Evolutionary conservation across 2,113 vertebrate species (phyloP).

Genomic region (Psilopogon haemacephalus): DNA sequence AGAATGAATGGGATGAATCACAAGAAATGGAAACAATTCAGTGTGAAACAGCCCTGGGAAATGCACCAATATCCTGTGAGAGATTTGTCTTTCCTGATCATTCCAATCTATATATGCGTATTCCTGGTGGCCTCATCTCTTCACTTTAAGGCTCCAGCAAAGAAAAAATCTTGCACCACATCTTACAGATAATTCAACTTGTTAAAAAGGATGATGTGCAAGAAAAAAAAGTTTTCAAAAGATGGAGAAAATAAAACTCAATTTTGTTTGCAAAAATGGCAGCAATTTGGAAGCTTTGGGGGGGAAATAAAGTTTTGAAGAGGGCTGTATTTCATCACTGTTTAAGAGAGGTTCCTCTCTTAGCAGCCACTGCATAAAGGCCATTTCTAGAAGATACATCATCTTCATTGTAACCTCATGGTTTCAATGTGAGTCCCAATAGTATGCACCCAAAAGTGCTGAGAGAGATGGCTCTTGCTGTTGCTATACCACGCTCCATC

Average conservation of each 20-base stretch:
- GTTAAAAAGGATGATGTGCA: neutral
- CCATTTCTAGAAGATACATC: neutral
- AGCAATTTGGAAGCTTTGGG: neutral
- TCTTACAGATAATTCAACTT: neutral
- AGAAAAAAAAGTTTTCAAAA: neutral
- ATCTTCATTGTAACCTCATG: neutral
- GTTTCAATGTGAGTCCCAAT: too few species aligned
- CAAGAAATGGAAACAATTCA: neutral
- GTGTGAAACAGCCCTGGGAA: neutral
- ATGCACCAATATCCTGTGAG: neutral
- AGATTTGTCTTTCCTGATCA: neutral
- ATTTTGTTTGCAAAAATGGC: neutral
- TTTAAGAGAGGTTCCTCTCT: neutral
- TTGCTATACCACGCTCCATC: too few species aligned
- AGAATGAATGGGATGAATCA: neutral
- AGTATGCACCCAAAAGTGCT: too few species aligned
- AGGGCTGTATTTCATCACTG: neutral
- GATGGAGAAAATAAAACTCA: neutral
- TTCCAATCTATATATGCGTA: neutral
- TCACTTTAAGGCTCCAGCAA: neutral
- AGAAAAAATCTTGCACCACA: neutral
- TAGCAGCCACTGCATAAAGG: rapidly evolving
- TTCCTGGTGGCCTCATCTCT: neutral
- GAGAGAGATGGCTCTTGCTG: too few species aligned
- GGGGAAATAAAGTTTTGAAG: neutral